Base-by-base conservation (phyloP, 2,888 invertebrate species). In the Iphiclides podalirius region DNA sequence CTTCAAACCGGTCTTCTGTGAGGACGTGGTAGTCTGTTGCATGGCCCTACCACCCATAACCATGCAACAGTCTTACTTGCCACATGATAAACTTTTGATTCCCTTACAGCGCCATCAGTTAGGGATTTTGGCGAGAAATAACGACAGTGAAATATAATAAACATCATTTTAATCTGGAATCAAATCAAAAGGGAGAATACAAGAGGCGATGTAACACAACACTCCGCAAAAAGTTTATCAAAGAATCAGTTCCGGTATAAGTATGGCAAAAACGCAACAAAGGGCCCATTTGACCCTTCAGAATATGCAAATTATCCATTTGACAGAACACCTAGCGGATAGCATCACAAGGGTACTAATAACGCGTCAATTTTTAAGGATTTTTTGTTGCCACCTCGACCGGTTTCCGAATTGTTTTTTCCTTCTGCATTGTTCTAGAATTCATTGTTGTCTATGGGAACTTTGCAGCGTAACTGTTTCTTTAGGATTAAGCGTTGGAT, bases 381-480 rank as follows among this genome's bases (percentile, higher is more conserved):
- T 60, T 63, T 53, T 17, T 48, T 50, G 52, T 14, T 28, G 12
- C 6, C 23, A 15, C 13, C 33, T 14, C 15, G 55, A 61, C 61
- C 58, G 60, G 61, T 62, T 60, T 46, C 52, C n/a, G n/a, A n/a
- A 54, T 53, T 13, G 16, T 2, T 31, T 58, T 60, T 57, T 57
- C 48, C 53, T 35, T 34, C 48, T 13, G 31, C 52, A 45, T 53
- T 52, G 60, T 59, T 53, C 34, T 39, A 45, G 44, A 47, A 43
- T 40, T 39, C 54, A 65, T 72, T 74, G 73, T 74, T 64, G 47
- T 57, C 58, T 67, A 70, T 75, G 75, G 68, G 74, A 75, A 74
- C 58, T 53, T 52, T 26, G 12, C 12, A 31, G 31, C 59, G 59
- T 66, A 66, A 52, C 40, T 20, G 3, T 20, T 20, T 20, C 3